Evolutionary conservation across 2,888 invertebrate species (phyloP).

Genomic region (Merodon equestris): DNA sequence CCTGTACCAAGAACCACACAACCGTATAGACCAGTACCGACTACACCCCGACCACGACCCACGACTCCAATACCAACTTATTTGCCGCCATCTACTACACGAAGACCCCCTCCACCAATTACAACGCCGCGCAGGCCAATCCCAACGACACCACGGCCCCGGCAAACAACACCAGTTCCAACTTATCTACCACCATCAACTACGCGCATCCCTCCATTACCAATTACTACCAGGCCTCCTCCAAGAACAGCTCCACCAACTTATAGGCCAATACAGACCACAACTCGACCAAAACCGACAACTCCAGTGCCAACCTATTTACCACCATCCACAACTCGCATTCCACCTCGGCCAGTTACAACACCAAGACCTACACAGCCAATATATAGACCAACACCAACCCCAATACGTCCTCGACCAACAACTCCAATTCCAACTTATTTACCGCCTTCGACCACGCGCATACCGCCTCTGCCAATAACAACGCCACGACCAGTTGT

Average conservation of each 20-base stretch:
- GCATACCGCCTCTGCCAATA: constrained; percentile 18
- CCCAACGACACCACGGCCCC: constrained; percentile 25
- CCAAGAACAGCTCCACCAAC: constrained; percentile 10
- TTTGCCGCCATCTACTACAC: neutral
- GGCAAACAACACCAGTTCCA: constrained; percentile 35
- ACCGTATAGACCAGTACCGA: neutral
- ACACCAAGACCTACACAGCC: constrained; percentile 35
- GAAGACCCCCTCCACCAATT: constrained; percentile 8
- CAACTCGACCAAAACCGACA: constrained; percentile 24
- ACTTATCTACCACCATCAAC: constrained; percentile 41
- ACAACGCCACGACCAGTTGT: constrained; percentile 27
- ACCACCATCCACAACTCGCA: constrained; percentile 1
- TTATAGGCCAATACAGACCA: constrained; percentile 27
- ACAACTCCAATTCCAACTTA: constrained; percentile 13
- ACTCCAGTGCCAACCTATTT: constrained; percentile 8
- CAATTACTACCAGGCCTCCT: constrained; percentile 66
- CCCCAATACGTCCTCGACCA: neutral
- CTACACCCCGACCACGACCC: constrained; percentile 9
- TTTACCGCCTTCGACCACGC: constrained; percentile 39
- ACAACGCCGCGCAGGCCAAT: constrained; percentile 17
- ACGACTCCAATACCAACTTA: constrained; percentile 36
- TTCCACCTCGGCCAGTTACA: constrained; percentile 26
- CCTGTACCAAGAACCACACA: constrained; percentile 13
- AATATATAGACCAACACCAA: too few relatives aligned
- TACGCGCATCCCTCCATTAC: constrained; percentile 27